Conservation (phyloP, 35 echinoderm and acorn worm species). For the Acanthaster planci region DNA sequence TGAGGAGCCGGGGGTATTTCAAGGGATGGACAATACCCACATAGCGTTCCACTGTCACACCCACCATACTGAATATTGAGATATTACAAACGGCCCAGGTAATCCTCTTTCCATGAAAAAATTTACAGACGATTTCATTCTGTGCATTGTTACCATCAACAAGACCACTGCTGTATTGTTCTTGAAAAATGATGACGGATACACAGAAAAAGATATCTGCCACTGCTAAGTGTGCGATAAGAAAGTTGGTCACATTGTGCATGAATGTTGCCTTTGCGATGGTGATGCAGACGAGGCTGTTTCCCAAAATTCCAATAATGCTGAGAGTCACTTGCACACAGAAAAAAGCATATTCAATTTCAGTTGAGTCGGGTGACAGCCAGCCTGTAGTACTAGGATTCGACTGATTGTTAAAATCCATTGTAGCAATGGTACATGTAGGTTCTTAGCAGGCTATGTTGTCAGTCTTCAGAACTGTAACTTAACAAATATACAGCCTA, state of each 20-base stretch:
- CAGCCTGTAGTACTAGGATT: no score
- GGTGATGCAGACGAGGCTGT: neutral
- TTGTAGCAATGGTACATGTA: no score
- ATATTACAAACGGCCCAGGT: neutral
- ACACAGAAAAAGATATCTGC: neutral
- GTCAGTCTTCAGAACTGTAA: no score
- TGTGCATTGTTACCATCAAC: neutral
- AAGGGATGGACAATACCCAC: neutral
- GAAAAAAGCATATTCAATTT: neutral
- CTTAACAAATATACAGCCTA: no score
- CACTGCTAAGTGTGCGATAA: constrained; percentile 3
- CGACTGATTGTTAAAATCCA: no score
- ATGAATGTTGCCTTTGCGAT: neutral
- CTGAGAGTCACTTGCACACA: neutral
- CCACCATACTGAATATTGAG: neutral
- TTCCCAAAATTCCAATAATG: neutral
- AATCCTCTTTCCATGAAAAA: neutral
- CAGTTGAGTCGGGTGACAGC: no score
- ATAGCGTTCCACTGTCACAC: neutral
- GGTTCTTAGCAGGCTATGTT: no score
- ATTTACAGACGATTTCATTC: neutral
- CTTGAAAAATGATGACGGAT: neutral
- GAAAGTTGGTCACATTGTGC: constrained; percentile 2
- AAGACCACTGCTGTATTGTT: neutral
- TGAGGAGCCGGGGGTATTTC: neutral